phyloP scores from a whole-genome alignment of 1,140 invertebrate species.

The Tribolium castaneum region DNA sequence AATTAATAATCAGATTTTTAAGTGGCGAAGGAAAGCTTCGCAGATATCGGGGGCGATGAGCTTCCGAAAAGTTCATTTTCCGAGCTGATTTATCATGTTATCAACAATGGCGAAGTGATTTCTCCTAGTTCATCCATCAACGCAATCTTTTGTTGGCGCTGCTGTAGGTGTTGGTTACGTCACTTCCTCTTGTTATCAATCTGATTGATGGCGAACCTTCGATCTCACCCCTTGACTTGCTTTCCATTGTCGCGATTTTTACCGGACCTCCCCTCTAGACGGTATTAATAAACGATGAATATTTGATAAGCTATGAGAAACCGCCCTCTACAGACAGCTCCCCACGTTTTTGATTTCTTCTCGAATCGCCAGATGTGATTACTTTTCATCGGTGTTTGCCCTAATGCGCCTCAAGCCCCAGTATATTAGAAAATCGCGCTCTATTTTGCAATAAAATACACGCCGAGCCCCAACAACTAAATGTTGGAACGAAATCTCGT shows the following conservation, averaged over 20 bases:
- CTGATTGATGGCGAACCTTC: slow-evolving; percentile 58
- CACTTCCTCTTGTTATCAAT: slow-evolving; percentile 60
- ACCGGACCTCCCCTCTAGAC: neutral
- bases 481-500: too few species aligned
- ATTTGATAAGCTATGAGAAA: slow-evolving; percentile 22
- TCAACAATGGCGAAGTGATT: slow-evolving; percentile 56
- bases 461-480: neutral
- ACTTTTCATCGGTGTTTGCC: slow-evolving; percentile 28
- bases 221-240: slow-evolving; percentile 46
- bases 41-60: neutral
- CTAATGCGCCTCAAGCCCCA: slow-evolving; percentile 14
- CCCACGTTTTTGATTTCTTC: slow-evolving; percentile 2
- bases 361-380: slow-evolving; percentile 15
- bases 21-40: neutral
- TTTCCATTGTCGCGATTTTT: slow-evolving; percentile 28
- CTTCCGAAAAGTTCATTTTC: slow-evolving; percentile 27
- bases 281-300: slow-evolving; percentile 36
- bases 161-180: slow-evolving; percentile 54
- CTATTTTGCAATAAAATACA: neutral
- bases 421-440: neutral
- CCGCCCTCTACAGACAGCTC: neutral
- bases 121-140: slow-evolving; percentile 56
- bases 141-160: slow-evolving; percentile 55
- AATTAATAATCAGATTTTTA: slow-evolving; percentile 39
- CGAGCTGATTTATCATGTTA: slow-evolving; percentile 56